Evolutionary conservation across 2,113 vertebrate species (phyloP).

Genomic region (Hemibagrus wyckioides): DNA sequence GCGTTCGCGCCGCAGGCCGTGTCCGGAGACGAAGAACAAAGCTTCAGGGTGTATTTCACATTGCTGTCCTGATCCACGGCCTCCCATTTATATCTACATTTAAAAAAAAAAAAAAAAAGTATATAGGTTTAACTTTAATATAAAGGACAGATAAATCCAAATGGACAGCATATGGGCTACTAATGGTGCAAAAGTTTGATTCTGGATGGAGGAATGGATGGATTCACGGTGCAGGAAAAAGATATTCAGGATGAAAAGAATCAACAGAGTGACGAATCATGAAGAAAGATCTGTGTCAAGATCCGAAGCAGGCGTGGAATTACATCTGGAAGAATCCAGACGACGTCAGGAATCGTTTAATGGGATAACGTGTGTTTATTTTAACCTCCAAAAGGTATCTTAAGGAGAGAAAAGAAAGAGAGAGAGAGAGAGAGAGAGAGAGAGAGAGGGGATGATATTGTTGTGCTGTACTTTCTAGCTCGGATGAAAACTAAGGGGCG

Average conservation of each 20-base stretch:
- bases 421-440: too few species aligned
- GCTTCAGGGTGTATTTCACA: constrained; percentile 80
- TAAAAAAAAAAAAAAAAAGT: not conserved
- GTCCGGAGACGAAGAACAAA: constrained; percentile 71
- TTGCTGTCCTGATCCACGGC: constrained; percentile 80
- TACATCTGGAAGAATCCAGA: not conserved
- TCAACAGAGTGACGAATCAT: not conserved
- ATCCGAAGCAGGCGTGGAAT: not conserved
- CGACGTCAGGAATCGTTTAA: not conserved
- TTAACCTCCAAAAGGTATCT: too few species aligned
- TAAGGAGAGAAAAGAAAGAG: too few species aligned
- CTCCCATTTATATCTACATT: constrained; percentile 85
- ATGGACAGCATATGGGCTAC: not conserved
- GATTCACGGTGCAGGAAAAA: not conserved
- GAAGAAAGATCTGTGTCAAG: not conserved
- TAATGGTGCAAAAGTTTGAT: not conserved
- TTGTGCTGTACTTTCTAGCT: not conserved
- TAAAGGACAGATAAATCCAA: not conserved
- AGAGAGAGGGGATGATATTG: too few species aligned
- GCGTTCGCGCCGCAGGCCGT: constrained; percentile 68
- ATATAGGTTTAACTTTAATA: not conserved
- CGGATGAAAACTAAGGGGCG: not conserved
- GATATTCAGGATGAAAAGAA: not conserved
- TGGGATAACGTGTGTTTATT: too few species aligned
- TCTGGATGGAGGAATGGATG: not conserved